These are phyloP conservation scores for Lymantria dispar DNA, from an alignment of 2,888 invertebrate genomes.

Conservation along the genomic window DNA sequence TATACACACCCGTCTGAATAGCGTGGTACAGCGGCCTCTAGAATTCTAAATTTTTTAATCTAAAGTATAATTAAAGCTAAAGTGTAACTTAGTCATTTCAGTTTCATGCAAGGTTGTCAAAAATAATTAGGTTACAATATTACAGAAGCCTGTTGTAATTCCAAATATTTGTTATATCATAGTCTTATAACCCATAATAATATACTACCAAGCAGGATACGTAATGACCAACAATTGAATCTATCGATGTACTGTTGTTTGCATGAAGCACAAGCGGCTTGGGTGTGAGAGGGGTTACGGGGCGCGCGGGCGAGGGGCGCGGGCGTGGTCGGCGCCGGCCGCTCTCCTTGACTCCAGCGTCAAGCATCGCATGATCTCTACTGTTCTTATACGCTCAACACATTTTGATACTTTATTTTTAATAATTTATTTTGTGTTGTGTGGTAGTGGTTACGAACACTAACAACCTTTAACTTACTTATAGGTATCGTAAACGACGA, in stretches of 20 bases:
- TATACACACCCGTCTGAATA: no score
- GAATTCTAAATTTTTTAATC: no score
- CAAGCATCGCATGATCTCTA: conserved; percentile 81
- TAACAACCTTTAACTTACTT: no score
- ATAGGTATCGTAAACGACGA: no score
- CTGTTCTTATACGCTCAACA: conserved; percentile 28
- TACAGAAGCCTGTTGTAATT: not conserved
- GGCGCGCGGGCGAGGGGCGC: conserved; percentile 44
- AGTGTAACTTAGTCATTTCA: no score
- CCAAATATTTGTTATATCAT: conserved; percentile 3
- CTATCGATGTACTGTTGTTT: conserved; percentile 46
- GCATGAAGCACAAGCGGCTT: conserved; percentile 48
- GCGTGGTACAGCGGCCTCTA: no score
- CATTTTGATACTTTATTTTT: conserved; percentile 47
- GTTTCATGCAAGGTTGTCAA: not conserved
- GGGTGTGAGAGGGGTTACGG: conserved; percentile 38
- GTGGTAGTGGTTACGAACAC: no score
- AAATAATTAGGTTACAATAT: not conserved
- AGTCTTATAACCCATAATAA: not conserved
- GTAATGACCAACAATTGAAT: conserved; percentile 62
- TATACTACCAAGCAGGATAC: conserved; percentile 46
- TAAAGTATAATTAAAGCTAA: no score
- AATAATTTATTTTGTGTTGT: not conserved
- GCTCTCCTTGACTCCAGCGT: conserved; percentile 81
- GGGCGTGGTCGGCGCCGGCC: conserved; percentile 81